Percentiles rank a stretch among this genome's conserved stretches.
Conservation (phyloP, 2,888 invertebrate species). For the Plemyria rubiginata region DNA sequence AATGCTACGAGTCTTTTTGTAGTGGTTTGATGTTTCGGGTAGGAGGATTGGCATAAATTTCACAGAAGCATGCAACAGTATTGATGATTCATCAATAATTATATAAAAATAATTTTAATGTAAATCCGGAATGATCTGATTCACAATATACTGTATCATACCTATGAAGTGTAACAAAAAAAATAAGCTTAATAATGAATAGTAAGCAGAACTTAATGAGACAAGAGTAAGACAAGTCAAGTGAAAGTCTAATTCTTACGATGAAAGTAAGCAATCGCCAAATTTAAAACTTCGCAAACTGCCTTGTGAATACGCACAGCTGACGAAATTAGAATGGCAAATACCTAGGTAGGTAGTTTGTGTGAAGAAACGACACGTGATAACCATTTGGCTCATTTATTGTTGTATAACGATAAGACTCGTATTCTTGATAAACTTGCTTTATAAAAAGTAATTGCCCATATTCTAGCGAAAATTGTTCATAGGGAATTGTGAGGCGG, state of each 20-base stretch:
- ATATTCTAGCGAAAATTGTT: conserved; percentile 17
- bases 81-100: conserved; percentile 9
- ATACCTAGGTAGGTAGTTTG: too few species aligned
- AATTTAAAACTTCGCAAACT: conserved; percentile 30
- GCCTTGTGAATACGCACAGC: conserved; percentile 27
- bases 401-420: neutral
- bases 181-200: too few species aligned
- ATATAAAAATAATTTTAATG: neutral
- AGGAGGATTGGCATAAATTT: conserved; percentile 5
- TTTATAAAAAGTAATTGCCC: conserved; percentile 15
- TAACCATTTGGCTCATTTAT: conserved; percentile 11
- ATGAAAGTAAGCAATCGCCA: conserved; percentile 19
- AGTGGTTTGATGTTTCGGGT: conserved; percentile 1
- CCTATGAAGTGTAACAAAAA: too few species aligned
- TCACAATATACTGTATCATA: too few species aligned
- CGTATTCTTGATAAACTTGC: conserved; percentile 16
- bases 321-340: conserved; percentile 11
- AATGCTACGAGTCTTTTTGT: conserved; percentile 1
- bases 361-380: conserved; percentile 13
- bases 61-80: conserved; percentile 26
- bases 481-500: conserved; percentile 7
- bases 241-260: conserved; percentile 36
- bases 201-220: too few species aligned
- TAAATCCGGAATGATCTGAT: neutral
- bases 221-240: conserved; percentile 13